These are phyloP conservation scores for Ellobium chinense DNA, from an alignment of 2,888 invertebrate species.

Conservation along the genomic window DNA sequence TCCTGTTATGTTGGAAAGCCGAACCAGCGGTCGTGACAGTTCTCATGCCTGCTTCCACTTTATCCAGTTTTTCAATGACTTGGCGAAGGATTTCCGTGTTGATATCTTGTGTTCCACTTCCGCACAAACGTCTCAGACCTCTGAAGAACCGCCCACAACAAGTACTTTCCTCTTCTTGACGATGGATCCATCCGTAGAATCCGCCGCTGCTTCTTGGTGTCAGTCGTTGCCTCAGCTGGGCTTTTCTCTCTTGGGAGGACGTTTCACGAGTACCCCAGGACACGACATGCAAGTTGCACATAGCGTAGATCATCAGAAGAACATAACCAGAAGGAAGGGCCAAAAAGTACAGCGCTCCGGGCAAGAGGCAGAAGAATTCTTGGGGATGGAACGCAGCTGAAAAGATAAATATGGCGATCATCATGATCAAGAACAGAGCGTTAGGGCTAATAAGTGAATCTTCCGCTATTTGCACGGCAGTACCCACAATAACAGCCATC, in stretches of 20 bases:
- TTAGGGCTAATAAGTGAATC: conserved; percentile 73
- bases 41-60: conserved; percentile 59
- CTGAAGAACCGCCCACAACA: conserved; percentile 57
- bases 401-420: conserved; percentile 69
- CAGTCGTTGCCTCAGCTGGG: conserved; percentile 48
- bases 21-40: conserved; percentile 44
- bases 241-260: conserved; percentile 49
- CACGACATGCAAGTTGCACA: conserved; percentile 95
- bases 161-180: conserved; percentile 58
- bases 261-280: conserved; percentile 94
- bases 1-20: conserved; percentile 51
- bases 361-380: conserved; percentile 72
- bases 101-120: conserved; percentile 52
- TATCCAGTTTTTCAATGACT: conserved; percentile 62
- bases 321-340: conserved; percentile 97
- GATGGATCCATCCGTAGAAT: conserved; percentile 55
- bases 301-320: conserved; percentile 92
- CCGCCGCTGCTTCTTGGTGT: conserved; percentile 39
- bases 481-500: conserved; percentile 76
- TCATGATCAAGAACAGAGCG: conserved; percentile 71
- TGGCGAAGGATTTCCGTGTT: conserved; percentile 59
- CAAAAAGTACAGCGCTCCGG: conserved; percentile 86
- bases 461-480: conserved; percentile 67
- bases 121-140: conserved; percentile 55
- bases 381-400: conserved; percentile 74